Conservation (phyloP, 2,888 invertebrate genomes). For the Anthophora plumipes region DNA sequence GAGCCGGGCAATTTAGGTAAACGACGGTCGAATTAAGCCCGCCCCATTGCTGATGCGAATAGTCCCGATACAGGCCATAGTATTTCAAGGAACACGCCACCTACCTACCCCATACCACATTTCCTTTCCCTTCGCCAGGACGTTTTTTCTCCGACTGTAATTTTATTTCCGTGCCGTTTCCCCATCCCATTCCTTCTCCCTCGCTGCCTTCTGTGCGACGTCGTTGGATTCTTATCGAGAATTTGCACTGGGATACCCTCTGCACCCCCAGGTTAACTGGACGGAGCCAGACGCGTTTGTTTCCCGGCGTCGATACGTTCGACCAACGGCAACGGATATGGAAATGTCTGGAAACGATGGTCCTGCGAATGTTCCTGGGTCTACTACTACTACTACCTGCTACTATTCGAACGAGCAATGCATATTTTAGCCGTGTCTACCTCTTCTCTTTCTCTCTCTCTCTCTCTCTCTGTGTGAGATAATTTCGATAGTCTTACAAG, state of each 20-base stretch:
- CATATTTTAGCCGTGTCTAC: conserved; percentile 77
- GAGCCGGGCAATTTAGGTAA: conserved; percentile 79
- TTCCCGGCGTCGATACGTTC: conserved; percentile 23
- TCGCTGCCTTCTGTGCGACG: conserved; percentile 38
- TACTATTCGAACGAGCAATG: conserved; percentile 75
- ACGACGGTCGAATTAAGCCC: conserved; percentile 80
- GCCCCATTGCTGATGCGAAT: conserved; percentile 78
- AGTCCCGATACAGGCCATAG: conserved; percentile 65
- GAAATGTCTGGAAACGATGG: conserved; percentile 72
- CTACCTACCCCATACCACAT: background rate
- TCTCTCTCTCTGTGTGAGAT: too few species aligned
- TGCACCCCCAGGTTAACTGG: conserved; percentile 44
- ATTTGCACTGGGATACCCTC: conserved; percentile 71
- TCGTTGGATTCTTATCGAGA: conserved; percentile 79
- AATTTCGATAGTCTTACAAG: conserved; percentile 15
- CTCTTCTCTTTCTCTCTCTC: too few species aligned
- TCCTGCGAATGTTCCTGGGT: conserved; percentile 71
- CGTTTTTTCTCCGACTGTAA: conserved; percentile 68
- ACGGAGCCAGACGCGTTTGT: conserved; percentile 24
- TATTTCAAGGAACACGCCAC: conserved; percentile 40
- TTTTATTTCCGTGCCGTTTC: conserved; percentile 75
- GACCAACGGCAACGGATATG: conserved; percentile 69
- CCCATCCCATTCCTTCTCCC: background rate
- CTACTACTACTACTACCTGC: too few species aligned
- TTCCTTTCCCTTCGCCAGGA: background rate